These are phyloP conservation scores for Scomberomorus guttatus DNA, from an alignment of 2,797 vertebrate genomes.

Conservation along the genomic window DNA sequence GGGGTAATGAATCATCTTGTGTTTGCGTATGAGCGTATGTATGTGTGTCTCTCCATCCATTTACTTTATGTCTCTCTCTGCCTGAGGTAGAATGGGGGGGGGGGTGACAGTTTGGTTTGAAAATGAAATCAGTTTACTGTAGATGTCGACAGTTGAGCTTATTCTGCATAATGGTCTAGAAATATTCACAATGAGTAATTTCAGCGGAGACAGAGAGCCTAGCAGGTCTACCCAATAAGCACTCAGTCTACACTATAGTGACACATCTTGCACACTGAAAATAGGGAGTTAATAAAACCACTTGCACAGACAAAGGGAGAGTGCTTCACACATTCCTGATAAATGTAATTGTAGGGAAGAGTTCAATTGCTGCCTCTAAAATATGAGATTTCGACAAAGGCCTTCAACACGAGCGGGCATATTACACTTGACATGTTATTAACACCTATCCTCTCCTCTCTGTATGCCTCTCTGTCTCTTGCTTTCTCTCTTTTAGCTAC, in stretches of 20 bases:
- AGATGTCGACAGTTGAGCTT: constrained; percentile 66
- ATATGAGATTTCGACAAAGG: constrained; percentile 68
- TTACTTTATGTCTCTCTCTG: constrained; percentile 30
- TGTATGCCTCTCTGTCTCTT: constrained; percentile 20
- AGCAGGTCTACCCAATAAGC: constrained; percentile 71
- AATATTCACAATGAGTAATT: constrained; percentile 72
- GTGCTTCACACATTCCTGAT: constrained; percentile 65
- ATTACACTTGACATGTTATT: constrained; percentile 70
- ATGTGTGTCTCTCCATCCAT: constrained; percentile 29
- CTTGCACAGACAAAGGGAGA: constrained; percentile 47
- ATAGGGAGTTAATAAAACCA: constrained; percentile 72
- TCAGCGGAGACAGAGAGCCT: constrained; percentile 46
- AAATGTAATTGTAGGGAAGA: constrained; percentile 69
- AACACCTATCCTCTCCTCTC: constrained; percentile 56
- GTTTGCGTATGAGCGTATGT: constrained; percentile 27
- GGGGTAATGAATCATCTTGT: constrained; percentile 44
- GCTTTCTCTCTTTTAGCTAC: constrained; percentile 17
- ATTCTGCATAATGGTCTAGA: constrained; percentile 73
- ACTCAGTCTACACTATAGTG: constrained; percentile 61
- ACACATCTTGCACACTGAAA: constrained; percentile 64
- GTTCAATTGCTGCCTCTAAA: constrained; percentile 71
- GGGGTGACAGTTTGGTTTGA: constrained; percentile 56
- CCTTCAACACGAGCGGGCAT: constrained; percentile 45
- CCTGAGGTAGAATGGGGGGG: constrained; percentile 34
- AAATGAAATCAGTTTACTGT: constrained; percentile 71